Conservation (phyloP, 2,797 vertebrate species). For the Lindbergichthys nudifrons region DNA sequence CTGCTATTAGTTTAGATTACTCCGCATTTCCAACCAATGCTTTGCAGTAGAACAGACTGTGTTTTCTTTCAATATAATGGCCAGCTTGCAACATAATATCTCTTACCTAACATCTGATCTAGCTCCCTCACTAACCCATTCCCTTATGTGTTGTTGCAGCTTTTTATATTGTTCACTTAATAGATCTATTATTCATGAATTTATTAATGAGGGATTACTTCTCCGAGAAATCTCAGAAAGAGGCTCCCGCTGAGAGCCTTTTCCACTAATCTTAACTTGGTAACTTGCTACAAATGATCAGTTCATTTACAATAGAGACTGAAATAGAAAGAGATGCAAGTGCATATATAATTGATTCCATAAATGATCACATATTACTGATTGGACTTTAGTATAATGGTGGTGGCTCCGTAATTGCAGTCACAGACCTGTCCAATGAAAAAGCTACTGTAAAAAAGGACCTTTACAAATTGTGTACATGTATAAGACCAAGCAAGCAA, state of each 20-base stretch:
- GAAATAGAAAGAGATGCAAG: background rate
- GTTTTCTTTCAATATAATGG: too few relatives aligned
- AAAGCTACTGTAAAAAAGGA: background rate
- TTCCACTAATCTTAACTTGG: background rate
- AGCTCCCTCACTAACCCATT: background rate
- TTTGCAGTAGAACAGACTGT: too few relatives aligned
- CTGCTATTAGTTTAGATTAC: too few relatives aligned
- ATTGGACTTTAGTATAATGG: background rate
- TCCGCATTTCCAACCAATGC: too few relatives aligned
- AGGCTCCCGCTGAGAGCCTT: background rate
- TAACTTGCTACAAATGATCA: background rate
- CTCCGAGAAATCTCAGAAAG: background rate
- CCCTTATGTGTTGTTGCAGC: background rate
- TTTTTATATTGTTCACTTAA: too few relatives aligned
- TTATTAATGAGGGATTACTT: conserved; percentile 1
- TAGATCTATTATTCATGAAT: background rate
- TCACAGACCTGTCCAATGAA: background rate
- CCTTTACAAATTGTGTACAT: background rate
- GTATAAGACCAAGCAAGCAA: background rate
- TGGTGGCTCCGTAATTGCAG: background rate
- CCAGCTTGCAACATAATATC: too few relatives aligned
- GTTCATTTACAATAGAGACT: background rate
- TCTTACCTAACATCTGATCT: too few relatives aligned
- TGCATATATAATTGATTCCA: background rate
- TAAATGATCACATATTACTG: background rate